Percentiles rank a stretch among this genome's conserved stretches.
Evolutionary conservation across 2,797 vertebrate species (phyloP).

Genomic region (Gambelia wislizenii): DNA sequence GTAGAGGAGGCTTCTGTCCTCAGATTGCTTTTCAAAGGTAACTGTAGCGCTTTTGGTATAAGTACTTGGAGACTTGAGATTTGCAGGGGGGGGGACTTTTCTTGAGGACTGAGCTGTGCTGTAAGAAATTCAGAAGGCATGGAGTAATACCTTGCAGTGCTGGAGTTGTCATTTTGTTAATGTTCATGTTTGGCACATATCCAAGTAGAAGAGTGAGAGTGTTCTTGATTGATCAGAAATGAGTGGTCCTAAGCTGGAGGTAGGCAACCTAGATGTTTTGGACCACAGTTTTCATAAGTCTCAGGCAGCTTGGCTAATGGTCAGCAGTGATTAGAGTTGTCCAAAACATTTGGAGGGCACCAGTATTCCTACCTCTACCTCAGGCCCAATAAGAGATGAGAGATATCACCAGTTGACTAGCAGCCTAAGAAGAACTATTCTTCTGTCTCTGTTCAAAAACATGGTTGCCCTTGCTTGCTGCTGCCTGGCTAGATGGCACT

Average conservation of each 20-base stretch:
- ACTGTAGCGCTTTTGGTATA: conserved; percentile 18
- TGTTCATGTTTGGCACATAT: neutral
- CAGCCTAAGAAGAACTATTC: neutral
- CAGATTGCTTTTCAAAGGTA: neutral
- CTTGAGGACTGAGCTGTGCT: neutral
- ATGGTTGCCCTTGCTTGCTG: neutral
- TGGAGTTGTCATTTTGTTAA: neutral
- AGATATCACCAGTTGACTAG: neutral
- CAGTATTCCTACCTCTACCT: neutral
- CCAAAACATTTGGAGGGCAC: neutral
- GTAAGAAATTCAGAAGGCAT: neutral
- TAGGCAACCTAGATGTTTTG: neutral
- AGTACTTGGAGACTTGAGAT: conserved; percentile 12
- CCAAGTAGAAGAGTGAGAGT: neutral
- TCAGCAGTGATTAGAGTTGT: neutral
- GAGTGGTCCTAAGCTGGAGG: neutral
- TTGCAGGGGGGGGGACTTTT: neutral
- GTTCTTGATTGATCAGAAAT: neutral
- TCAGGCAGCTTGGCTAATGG: neutral
- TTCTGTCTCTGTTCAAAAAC: neutral
- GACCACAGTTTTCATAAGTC: neutral
- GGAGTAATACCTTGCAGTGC: neutral
- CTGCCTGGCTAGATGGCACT: neutral
- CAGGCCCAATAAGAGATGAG: neutral
- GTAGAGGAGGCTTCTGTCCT: conserved; percentile 23